A percentile compares a stretch with the other conserved stretches of the same genome.
phyloP scores from a whole-genome alignment of 1,140 invertebrate genomes.

The Onthophagus taurus region DNA sequence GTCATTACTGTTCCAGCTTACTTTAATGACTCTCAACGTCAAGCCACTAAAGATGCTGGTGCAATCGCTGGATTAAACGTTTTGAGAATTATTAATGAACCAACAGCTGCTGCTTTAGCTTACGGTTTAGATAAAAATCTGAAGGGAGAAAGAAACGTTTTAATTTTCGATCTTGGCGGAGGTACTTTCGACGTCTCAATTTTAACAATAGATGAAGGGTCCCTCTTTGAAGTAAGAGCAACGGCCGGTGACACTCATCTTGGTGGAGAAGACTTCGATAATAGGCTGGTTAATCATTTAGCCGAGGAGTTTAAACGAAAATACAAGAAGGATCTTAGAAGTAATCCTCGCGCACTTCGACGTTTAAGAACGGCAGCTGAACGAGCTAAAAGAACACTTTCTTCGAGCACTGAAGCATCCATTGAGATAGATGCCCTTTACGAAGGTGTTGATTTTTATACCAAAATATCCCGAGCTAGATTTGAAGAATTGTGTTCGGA shows the following conservation, averaged over 20 bases:
- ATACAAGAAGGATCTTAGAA: slow-evolving; percentile 41
- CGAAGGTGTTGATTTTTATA: slow-evolving; percentile 58
- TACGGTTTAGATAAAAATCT: slow-evolving; percentile 71
- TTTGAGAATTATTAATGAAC: slow-evolving; percentile 68
- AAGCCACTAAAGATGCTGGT: slow-evolving; percentile 60
- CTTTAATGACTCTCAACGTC: slow-evolving; percentile 64
- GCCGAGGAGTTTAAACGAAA: slow-evolving; percentile 44
- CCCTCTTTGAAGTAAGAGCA: slow-evolving; percentile 56
- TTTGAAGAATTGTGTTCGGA: slow-evolving; percentile 56
- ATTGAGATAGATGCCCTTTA: slow-evolving; percentile 67
- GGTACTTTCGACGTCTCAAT: slow-evolving; percentile 71
- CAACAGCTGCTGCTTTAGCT: slow-evolving; percentile 66
- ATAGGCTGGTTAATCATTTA: slow-evolving; percentile 59
- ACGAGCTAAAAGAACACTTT: slow-evolving; percentile 68
- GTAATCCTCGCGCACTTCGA: slow-evolving; percentile 45
- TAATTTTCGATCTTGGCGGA: slow-evolving; percentile 58
- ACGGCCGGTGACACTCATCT: slow-evolving; percentile 54
- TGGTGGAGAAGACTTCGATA: slow-evolving; percentile 50
- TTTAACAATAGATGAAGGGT: slow-evolving; percentile 61
- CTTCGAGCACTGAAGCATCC: slow-evolving; percentile 62
- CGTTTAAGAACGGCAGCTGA: slow-evolving; percentile 71
- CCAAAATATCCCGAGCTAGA: slow-evolving; percentile 51
- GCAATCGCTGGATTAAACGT: slow-evolving; percentile 54
- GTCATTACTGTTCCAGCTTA: slow-evolving; percentile 52
- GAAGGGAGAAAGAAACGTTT: slow-evolving; percentile 56